A percentile compares a stretch with the other conserved stretches of the same genome.
phyloP scores from a whole-genome alignment of 2,888 invertebrate genomes.

The Himalopsyche kuldschensis region DNA sequence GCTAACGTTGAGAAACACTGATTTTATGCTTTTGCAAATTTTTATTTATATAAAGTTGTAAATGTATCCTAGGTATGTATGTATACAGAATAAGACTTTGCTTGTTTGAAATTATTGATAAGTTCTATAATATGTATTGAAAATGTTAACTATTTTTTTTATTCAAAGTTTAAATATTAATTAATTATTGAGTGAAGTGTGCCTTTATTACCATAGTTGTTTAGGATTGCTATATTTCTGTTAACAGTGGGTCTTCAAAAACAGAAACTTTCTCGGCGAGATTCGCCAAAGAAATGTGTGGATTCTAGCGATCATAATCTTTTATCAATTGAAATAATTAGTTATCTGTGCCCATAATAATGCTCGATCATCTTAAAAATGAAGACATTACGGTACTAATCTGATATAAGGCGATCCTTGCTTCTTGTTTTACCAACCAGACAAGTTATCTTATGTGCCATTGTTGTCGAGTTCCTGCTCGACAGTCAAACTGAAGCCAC shows the following conservation, averaged over 20 bases:
- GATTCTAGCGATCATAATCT: not conserved
- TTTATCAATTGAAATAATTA: too few relatives aligned
- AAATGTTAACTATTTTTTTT: conserved; percentile 1
- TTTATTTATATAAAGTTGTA: not conserved
- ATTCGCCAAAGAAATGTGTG: not conserved
- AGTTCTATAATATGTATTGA: not conserved
- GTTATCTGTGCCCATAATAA: too few relatives aligned
- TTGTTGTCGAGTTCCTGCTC: too few relatives aligned
- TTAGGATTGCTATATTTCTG: not conserved
- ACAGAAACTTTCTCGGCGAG: not conserved
- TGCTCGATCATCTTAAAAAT: too few relatives aligned
- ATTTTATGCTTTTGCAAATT: not conserved
- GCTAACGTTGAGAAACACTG: too few relatives aligned
- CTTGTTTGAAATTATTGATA: not conserved
- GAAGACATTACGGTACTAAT: too few relatives aligned
- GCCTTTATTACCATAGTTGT: not conserved
- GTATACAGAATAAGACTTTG: not conserved
- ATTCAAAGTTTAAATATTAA: not conserved
- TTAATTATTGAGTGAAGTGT: not conserved
- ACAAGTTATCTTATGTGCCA: too few relatives aligned
- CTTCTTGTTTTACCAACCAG: too few relatives aligned
- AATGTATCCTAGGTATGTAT: not conserved
- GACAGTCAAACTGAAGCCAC: too few relatives aligned
- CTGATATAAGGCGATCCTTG: too few relatives aligned
- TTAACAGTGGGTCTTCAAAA: too few relatives aligned